Evolutionary conservation across 2,888 invertebrate species (phyloP).

Genomic region (Galerucella calmariensis): DNA sequence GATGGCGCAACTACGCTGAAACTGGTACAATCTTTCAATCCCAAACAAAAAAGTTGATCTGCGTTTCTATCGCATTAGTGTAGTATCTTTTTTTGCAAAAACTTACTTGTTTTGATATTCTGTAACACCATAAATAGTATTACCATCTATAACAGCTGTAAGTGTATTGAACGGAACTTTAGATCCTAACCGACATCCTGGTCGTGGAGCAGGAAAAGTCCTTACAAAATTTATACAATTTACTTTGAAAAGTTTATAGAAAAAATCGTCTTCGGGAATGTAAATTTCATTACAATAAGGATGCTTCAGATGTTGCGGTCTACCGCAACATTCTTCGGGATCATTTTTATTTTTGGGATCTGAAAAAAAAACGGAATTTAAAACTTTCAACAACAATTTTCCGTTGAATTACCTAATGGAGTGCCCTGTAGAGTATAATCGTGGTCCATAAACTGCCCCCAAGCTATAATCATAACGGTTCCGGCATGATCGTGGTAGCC

Average conservation of each 20-base stretch:
- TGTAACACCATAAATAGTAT: slow-evolving; percentile 89
- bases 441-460: slow-evolving; percentile 97
- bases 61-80: too few relatives aligned
- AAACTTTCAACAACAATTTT: not conserved
- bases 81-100: not conserved
- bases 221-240: slow-evolving; percentile 91
- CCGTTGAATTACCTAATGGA: slow-evolving; percentile 76
- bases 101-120: slow-evolving; percentile 81
- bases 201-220: slow-evolving; percentile 86
- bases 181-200: slow-evolving; percentile 90
- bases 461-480: slow-evolving; percentile 92
- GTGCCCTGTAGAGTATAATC: slow-evolving; percentile 91
- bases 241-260: slow-evolving; percentile 85
- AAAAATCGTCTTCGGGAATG: slow-evolving; percentile 90
- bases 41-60: too few relatives aligned
- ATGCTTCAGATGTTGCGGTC: slow-evolving; percentile 84
- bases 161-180: slow-evolving; percentile 87
- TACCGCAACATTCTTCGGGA: slow-evolving; percentile 89
- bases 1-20: too few relatives aligned
- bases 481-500: slow-evolving; percentile 94
- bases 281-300: slow-evolving; percentile 92
- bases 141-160: slow-evolving; percentile 87
- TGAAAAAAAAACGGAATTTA: slow-evolving; percentile 57
- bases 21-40: too few relatives aligned
- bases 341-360: slow-evolving; percentile 89